Base-by-base conservation (phyloP, 1,140 invertebrate genomes). In the Drosophila bocki region DNA sequence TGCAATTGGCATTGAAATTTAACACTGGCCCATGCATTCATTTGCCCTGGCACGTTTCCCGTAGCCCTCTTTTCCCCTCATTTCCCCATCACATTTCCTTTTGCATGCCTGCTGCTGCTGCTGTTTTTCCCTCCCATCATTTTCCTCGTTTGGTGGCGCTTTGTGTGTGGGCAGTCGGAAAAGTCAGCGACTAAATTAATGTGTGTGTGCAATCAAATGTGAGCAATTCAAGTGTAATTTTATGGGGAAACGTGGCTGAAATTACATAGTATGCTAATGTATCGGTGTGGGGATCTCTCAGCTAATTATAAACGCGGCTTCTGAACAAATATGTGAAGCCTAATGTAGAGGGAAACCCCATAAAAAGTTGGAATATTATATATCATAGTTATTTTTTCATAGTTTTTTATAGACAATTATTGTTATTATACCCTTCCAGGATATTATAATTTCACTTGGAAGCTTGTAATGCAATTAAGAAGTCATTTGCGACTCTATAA, bases 1-100 rank as follows among this genome's bases (percentile, higher is more conserved):
- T 69, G 63, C 79, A 86, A 80, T 88, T 88, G 80, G 64, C 84
- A 88, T 87, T 83, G 83, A 88, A 87, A 88, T 77, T 80, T 76
- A 87, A 87, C 69, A 84, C 83, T 88, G 71, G 39, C 54, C 39
- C 42, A 51, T 75, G 62, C 64, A 64, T 83, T 79, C 69, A 75
- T 69, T 70, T 80, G 65, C 65, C 65, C 47, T 42, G 54, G 78
- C 83, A 82, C 75, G 79, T 87, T 82, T 85, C 68, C 13, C 33
- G 13, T 17, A 26, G 35, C 53, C 53, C 53, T 26, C 50, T 39
- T 37, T n/a, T 26, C 19, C 51, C 19, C 45, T 26, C 45, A 26
- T 48, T 56, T 53, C 61, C 47, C 17, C 42, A 22, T 22, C 41
- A 42, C 67, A 44, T 19, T 26, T 33, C 42, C 33, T n/a, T 59